A percentile compares a stretch with the other conserved stretches of the same genome.
Evolutionary conservation across 2,888 invertebrate species (phyloP).

Genomic region (Siphlonurus alternatus): DNA sequence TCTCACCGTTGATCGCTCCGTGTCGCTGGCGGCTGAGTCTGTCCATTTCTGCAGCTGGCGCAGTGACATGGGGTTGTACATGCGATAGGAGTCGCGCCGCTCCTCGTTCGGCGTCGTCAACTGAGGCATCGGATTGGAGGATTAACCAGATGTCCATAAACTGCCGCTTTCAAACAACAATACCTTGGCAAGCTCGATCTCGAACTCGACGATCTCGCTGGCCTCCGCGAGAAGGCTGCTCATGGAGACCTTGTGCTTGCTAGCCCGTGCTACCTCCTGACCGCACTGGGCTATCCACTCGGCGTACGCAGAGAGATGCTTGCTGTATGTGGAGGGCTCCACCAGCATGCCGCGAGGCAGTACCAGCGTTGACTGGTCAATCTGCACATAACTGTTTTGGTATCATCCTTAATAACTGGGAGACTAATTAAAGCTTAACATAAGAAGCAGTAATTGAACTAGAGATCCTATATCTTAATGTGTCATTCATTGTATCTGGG

Average conservation of each 20-base stretch:
- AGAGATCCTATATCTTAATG: too few species aligned
- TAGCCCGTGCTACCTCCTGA: neutral
- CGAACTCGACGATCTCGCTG: conserved; percentile 58
- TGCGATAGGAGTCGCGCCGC: conserved; percentile 19
- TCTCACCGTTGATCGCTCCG: too few species aligned
- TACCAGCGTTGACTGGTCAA: conserved; percentile 20
- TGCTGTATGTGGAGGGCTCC: conserved; percentile 17
- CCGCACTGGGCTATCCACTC: conserved; percentile 15
- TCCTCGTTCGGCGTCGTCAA: conserved; percentile 17
- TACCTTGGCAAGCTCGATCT: conserved; percentile 50
- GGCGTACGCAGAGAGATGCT: conserved; percentile 17
- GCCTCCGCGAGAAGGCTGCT: conserved; percentile 28
- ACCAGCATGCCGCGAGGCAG: conserved; percentile 21
- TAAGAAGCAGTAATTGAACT: too few species aligned
- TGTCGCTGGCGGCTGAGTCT: conserved; percentile 13
- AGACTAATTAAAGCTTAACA: too few species aligned
- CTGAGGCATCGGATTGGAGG: conserved; percentile 9
- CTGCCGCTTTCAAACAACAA: too few species aligned
- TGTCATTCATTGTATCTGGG: too few species aligned
- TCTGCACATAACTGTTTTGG: too few species aligned
- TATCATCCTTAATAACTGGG: too few species aligned
- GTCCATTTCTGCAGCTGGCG: conserved; percentile 20
- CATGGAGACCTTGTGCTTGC: neutral
- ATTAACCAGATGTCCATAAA: too few species aligned
- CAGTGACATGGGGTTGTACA: conserved; percentile 23